phyloP scores from a whole-genome alignment of 1,140 invertebrate species.

The Dendrolimus kikuchii region DNA sequence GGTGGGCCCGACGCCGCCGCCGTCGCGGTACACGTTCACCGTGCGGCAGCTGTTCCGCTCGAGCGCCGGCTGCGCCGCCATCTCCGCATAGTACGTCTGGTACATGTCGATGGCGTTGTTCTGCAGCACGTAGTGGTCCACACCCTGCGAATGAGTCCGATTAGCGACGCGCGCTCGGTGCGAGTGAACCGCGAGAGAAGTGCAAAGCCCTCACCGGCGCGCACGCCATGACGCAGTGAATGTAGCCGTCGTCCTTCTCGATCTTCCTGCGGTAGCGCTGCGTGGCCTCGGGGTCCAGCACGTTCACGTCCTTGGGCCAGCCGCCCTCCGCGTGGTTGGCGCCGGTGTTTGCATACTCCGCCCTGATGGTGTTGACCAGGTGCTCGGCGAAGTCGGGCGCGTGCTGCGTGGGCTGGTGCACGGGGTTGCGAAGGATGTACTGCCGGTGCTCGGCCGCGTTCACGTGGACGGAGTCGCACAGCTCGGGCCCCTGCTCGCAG shows the following conservation, averaged over 20 bases:
- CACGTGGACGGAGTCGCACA: slow-evolving; percentile 82
- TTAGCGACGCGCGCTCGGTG: too few relatives aligned
- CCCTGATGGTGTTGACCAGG: slow-evolving; percentile 77
- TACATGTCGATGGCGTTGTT: slow-evolving; percentile 96
- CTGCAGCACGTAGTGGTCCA: slow-evolving; percentile 91
- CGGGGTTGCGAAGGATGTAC: slow-evolving; percentile 83
- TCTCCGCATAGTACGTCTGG: slow-evolving; percentile 87
- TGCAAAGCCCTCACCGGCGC: slow-evolving; percentile 22
- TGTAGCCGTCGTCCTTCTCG: slow-evolving; percentile 95
- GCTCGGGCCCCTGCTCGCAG: slow-evolving; percentile 80
- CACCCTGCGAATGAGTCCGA: slow-evolving; percentile 69
- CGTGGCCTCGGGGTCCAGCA: slow-evolving; percentile 90
- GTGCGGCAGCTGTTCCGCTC: slow-evolving; percentile 78
- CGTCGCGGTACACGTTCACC: slow-evolving; percentile 49
- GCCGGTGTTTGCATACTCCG: slow-evolving; percentile 83
- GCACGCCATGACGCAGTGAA: slow-evolving; percentile 82
- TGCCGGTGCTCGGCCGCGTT: slow-evolving; percentile 76
- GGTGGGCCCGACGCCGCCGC: slow-evolving; percentile 24
- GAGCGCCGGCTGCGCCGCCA: slow-evolving; percentile 73
- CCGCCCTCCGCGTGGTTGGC: slow-evolving; percentile 95
- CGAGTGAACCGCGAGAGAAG: neutral
- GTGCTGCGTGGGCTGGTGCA: slow-evolving; percentile 77
- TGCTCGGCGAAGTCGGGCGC: slow-evolving; percentile 74
- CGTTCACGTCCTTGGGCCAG: slow-evolving; percentile 96
- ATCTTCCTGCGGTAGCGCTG: slow-evolving; percentile 92